These are phyloP conservation scores for Himantopus leucocephalus DNA, from an alignment of 2,113 vertebrate genomes.

Conservation along the genomic window DNA sequence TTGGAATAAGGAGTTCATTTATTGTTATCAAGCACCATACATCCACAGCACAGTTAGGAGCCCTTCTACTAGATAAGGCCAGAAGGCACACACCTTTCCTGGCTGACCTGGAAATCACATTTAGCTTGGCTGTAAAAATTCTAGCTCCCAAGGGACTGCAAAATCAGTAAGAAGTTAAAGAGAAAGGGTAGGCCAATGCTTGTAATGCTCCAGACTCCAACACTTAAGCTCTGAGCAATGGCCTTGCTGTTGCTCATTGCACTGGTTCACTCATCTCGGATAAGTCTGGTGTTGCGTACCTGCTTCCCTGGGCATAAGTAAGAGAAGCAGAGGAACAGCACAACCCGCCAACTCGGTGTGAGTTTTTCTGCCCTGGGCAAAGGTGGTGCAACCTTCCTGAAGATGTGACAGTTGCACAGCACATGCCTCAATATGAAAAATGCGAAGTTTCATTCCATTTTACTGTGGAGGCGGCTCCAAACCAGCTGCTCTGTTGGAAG, in stretches of 20 bases:
- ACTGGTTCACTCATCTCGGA: neutral
- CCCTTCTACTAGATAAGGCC: neutral
- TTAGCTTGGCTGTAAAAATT: neutral
- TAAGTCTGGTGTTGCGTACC: neutral
- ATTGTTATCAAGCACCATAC: neutral
- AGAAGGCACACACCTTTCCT: neutral
- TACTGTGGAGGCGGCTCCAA: neutral
- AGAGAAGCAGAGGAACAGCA: neutral
- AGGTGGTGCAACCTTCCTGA: neutral
- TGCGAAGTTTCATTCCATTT: neutral
- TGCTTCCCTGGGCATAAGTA: neutral
- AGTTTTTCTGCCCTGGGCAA: neutral
- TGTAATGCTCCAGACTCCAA: neutral
- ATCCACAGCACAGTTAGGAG: neutral
- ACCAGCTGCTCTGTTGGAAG: neutral
- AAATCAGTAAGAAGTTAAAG: neutral
- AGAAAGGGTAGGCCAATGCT: neutral
- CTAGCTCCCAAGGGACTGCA: neutral
- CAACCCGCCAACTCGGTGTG: accelerated
- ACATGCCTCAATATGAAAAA: accelerated
- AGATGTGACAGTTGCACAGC: neutral
- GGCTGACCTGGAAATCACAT: neutral
- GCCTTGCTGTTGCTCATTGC: neutral
- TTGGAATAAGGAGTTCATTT: neutral
- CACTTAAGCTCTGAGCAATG: neutral